phyloP scores from a whole-genome alignment of 1,140 invertebrate genomes.

The Periplaneta americana region DNA sequence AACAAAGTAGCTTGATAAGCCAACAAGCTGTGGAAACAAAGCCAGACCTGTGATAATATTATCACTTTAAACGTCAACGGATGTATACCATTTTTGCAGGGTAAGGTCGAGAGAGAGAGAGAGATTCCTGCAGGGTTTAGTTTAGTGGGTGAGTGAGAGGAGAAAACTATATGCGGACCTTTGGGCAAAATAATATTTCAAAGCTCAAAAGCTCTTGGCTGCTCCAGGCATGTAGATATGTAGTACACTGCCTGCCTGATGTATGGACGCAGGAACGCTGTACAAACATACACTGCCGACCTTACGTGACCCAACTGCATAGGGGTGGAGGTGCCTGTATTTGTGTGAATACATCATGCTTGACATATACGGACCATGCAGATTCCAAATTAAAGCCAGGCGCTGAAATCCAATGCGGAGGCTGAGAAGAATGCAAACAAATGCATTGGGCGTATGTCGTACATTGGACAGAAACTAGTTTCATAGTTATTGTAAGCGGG shows the following conservation, averaged over 20 bases:
- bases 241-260: not conserved
- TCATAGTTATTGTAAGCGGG: too few species aligned
- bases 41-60: too few species aligned
- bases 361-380: not conserved
- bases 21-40: too few species aligned
- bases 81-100: too few species aligned
- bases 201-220: not conserved
- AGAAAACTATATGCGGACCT: not conserved
- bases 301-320: not conserved
- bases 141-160: not conserved
- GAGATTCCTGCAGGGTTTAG: not conserved
- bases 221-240: not conserved
- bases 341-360: not conserved
- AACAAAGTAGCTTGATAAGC: too few species aligned
- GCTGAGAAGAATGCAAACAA: not conserved
- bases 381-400: not conserved
- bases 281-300: not conserved
- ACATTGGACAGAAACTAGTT: too few species aligned
- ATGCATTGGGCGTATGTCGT: too few species aligned
- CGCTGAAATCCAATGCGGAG: not conserved
- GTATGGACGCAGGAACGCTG: not conserved
- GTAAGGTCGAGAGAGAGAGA: too few species aligned
- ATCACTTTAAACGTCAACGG: too few species aligned
- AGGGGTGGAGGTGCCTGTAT: not conserved
- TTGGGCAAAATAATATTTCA: not conserved